Percentiles rank a stretch among this genome's conserved stretches.
Conservation (phyloP, 2,888 invertebrate genomes). For the Orthosia gothica region DNA sequence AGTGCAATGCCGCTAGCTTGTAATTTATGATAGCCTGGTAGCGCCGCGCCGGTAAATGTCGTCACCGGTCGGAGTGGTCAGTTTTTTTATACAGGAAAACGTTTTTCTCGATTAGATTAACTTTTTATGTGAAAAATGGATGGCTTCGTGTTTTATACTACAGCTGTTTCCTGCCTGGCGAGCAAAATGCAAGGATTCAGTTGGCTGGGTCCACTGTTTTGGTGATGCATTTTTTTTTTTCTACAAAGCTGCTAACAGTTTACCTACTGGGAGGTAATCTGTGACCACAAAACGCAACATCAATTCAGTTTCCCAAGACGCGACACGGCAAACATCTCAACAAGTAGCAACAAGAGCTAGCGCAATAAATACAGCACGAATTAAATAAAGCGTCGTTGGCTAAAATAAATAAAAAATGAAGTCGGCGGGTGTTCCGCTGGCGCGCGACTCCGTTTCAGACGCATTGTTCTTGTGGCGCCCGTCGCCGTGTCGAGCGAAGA, state of each 20-base stretch:
- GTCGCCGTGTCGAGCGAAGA: slow-evolving; percentile 32
- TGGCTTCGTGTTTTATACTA: slow-evolving; percentile 17
- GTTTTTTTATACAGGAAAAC: slow-evolving; percentile 61
- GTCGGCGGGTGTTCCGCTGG: slow-evolving; percentile 60
- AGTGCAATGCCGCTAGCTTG: slow-evolving; percentile 72
- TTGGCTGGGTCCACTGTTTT: neutral
- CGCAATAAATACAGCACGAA: slow-evolving; percentile 67
- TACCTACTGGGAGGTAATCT: no score
- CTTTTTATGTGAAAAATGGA: slow-evolving; percentile 51
- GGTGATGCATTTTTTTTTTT: slow-evolving; percentile 3
- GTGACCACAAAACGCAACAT: slow-evolving; percentile 5
- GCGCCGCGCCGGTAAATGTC: slow-evolving; percentile 78
- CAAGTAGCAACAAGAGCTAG: slow-evolving; percentile 56
- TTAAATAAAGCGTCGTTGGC: slow-evolving; percentile 66
- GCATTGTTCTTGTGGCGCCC: slow-evolving; percentile 73
- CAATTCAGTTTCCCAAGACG: slow-evolving; percentile 10
- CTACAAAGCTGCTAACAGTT: neutral
- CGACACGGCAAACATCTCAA: slow-evolving; percentile 57
- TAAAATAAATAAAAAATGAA: slow-evolving; percentile 68
- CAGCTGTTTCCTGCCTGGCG: neutral
- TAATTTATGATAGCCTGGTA: slow-evolving; percentile 86
- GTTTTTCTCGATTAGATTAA: slow-evolving; percentile 61
- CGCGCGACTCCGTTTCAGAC: slow-evolving; percentile 58
- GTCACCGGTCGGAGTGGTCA: slow-evolving; percentile 70
- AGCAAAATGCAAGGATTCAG: slow-evolving; percentile 1